Conservation (phyloP, 2,888 invertebrate species). For the Pseudococcus jackbeardsleyi region DNA sequence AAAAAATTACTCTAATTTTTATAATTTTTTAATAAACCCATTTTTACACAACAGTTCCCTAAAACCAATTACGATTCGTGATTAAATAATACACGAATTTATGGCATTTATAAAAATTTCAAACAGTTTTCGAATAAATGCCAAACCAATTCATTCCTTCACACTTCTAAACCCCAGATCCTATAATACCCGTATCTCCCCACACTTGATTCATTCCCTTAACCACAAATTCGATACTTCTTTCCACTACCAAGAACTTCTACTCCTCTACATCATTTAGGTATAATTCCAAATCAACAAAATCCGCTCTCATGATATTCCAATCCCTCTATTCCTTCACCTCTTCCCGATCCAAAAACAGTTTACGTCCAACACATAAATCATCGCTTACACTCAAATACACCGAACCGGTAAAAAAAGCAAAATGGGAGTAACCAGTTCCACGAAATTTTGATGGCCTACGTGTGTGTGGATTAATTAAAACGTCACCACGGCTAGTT, state of each 20-base stretch:
- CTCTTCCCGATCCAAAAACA: not conserved
- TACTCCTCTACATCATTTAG: not conserved
- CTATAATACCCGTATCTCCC: not conserved
- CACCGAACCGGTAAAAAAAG: not conserved
- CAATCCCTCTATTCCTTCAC: not conserved
- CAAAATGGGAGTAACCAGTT: conserved; percentile 16
- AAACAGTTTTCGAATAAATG: too few relatives aligned
- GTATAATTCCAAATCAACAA: not conserved
- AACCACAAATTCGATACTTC: not conserved
- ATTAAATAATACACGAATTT: too few relatives aligned
- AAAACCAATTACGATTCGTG: too few relatives aligned
- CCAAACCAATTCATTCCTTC: too few relatives aligned
- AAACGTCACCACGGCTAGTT: not conserved
- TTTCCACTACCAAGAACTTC: not conserved
- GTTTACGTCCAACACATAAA: not conserved
- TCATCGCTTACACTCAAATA: not conserved
- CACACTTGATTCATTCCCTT: not conserved
- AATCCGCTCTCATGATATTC: not conserved
- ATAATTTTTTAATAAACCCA: too few relatives aligned
- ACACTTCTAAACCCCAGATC: too few relatives aligned
- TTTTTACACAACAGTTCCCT: too few relatives aligned
- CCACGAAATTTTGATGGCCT: not conserved
- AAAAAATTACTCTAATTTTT: too few relatives aligned
- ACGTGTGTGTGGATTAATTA: conserved; percentile 1
- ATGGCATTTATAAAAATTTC: too few relatives aligned